Evolutionary conservation across 2,797 vertebrate genomes (phyloP), one percentile per base, ranked within the genome.

Genomic region (Clarias platycephalus): DNA sequence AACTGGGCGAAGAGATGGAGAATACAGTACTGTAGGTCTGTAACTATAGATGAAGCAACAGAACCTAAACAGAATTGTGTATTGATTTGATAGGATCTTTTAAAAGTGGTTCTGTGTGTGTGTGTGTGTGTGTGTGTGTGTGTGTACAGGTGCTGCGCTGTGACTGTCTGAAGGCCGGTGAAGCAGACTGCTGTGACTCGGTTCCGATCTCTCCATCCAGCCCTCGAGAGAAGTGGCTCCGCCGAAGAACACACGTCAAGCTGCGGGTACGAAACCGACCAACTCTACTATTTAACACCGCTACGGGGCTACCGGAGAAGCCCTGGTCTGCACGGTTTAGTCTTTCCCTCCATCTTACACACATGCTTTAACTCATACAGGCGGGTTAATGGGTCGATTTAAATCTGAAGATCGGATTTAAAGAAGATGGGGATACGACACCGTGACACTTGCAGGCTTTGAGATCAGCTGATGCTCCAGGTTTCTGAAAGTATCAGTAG

Each of bases 191-290:
- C 78, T 78, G 93, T 70, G 95, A 96, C 70, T 85, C 91, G 0
- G 90, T 93, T 0, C 91, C 93, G 0, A 91, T 95, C 81, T 95
- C 92, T 66, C 96, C 96, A 20, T 96, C 96, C 6, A 96, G 96
- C 89, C 96, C 96, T 0, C 91, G 96, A 0, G 96, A 97, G 90
- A 97, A 96, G 86, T 97, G 96, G 96, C 95, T 96, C 6, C 95
- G 96, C 77, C 95, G 93, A 89, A 93, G 96, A 87, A 97, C 96
- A 0, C 96, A 97, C 0, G 96, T 97, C 84, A 97, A 97, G 92
- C 93, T 97, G 80, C 91, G 96, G 94, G 96, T 97, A 88, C 91
- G 78, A 74, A 12, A 40, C 18, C 67, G 13, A n/a, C 34, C 0
- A 34, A 66, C 28, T 71, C 31, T 37, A 16, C 5, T 6, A 20